A percentile compares a stretch with the other conserved stretches of the same genome.
These are phyloP conservation scores for Aricia agestis DNA, from an alignment of 1,140 invertebrate species.

Conservation along the genomic window DNA sequence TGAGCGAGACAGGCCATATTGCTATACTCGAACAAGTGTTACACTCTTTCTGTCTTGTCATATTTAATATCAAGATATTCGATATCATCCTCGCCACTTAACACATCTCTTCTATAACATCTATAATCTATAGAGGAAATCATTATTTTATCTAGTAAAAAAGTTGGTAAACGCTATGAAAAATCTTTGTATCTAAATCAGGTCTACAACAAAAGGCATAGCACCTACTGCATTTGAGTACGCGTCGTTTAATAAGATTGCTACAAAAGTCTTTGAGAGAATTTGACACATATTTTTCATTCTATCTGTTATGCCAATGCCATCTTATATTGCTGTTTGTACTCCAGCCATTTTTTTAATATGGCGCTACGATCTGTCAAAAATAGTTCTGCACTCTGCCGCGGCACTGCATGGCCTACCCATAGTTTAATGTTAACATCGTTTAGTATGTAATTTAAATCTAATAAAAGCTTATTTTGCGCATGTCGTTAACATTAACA, in stretches of 20 bases:
- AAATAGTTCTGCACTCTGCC: background rate
- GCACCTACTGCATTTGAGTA: conserved; percentile 2
- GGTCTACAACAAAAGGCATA: conserved; percentile 11
- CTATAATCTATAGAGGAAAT: background rate
- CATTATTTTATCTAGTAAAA: background rate
- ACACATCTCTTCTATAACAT: background rate
- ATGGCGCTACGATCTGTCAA: background rate
- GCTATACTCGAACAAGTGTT: background rate
- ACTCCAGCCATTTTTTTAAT: background rate
- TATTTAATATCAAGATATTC: conserved; percentile 1
- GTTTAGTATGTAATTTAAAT: conserved; percentile 1
- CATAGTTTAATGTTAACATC: background rate
- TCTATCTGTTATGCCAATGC: background rate
- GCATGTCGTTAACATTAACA: conserved; percentile 8
- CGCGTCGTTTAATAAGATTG: background rate
- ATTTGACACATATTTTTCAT: background rate
- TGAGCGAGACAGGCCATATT: background rate
- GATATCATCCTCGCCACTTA: background rate
- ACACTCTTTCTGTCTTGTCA: background rate
- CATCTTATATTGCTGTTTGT: background rate
- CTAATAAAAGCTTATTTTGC: conserved; percentile 13
- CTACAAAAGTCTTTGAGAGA: background rate
- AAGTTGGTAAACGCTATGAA: background rate
- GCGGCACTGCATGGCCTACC: background rate
- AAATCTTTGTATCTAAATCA: conserved; percentile 2